These are phyloP conservation scores for Drosophila funebris DNA, from an alignment of 1,140 invertebrate species.

Conservation along the genomic window DNA sequence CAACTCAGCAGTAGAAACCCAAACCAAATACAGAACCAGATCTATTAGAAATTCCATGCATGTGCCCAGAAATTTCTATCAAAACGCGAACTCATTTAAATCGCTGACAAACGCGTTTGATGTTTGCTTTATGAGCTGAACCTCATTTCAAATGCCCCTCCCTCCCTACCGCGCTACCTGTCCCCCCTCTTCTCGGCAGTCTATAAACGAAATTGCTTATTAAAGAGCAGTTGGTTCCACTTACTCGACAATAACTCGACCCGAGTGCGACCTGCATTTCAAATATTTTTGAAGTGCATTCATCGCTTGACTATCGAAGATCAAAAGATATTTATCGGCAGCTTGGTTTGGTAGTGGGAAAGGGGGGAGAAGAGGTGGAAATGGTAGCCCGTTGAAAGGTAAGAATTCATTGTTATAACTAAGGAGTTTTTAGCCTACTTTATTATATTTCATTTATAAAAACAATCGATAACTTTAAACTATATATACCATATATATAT, in stretches of 20 bases:
- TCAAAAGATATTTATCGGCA: slow-evolving; percentile 11
- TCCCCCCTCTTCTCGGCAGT: not conserved
- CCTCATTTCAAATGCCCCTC: slow-evolving; percentile 41
- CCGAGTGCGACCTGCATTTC: slow-evolving; percentile 21
- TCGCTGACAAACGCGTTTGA: slow-evolving; percentile 64
- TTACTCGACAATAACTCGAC: slow-evolving; percentile 8
- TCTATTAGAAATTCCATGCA: slow-evolving; percentile 45
- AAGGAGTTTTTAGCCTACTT: too few species aligned
- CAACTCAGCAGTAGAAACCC: not conserved
- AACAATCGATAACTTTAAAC: too few species aligned
- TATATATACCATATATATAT: too few species aligned
- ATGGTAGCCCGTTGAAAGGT: too few species aligned
- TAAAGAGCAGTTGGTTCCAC: slow-evolving; percentile 26
- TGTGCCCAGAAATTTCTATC: slow-evolving; percentile 69
- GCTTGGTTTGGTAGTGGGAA: not conserved
- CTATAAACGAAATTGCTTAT: slow-evolving; percentile 7
- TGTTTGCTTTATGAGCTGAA: slow-evolving; percentile 69
- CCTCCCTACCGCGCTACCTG: not conserved
- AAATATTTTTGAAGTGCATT: slow-evolving; percentile 9
- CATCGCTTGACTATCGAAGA: not conserved
- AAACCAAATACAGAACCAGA: not conserved
- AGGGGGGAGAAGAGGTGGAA: not conserved
- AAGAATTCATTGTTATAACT: not conserved
- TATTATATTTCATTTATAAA: too few species aligned
- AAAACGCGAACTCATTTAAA: slow-evolving; percentile 75